Evolutionary conservation across 2,888 invertebrate species (phyloP), one percentile per base, ranked within the genome.

Genomic region (Tetheella fluctuosa): DNA sequence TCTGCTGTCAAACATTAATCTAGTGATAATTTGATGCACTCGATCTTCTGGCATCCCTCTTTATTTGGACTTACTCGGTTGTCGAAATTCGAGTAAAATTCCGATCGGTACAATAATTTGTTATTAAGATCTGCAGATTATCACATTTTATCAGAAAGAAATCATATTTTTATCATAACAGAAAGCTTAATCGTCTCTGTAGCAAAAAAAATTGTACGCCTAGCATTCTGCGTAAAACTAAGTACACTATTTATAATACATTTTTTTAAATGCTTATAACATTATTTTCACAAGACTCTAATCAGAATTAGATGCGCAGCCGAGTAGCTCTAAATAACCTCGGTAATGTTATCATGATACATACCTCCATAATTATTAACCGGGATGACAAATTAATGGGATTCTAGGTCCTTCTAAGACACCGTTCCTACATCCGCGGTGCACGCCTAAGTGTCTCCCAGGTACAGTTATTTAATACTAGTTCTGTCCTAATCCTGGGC

Each of bases 371-470:
- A 7, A 42, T 17, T 4, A 42, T 42, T 42, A 54, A 64, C 62
- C 61, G 63, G 59, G 64, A 59, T 73, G 70, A 65, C 66, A 59
- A 59, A 59, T 72, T 67, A 52, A 56, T 74, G 67, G 61, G 68
- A 67, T 79, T 76, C 65, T 81, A 80, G 79, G 71, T 74, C 54
- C 73, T 65, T 57, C 73, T 83, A 71, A 79, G 73, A 61, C 71
- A 78, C 62, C 77, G 80, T 54, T 57, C 62, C 57, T 59, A 65
- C 63, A 64, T 78, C 59, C 68, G 71, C 69, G 77, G 79, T 63
- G 77, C 76, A 67, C 78, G 79, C 64, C 28, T 58, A 61, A 70
- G 75, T 59, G 69, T 83, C 30, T 59, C 65, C 25, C 77, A 80
- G 79, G 80, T 84, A 80, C 63, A 60, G 63, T 59, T 58, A 57